phyloP scores from a whole-genome alignment of 2,888 invertebrate species.

The Chaetogeoica ovagalla region DNA sequence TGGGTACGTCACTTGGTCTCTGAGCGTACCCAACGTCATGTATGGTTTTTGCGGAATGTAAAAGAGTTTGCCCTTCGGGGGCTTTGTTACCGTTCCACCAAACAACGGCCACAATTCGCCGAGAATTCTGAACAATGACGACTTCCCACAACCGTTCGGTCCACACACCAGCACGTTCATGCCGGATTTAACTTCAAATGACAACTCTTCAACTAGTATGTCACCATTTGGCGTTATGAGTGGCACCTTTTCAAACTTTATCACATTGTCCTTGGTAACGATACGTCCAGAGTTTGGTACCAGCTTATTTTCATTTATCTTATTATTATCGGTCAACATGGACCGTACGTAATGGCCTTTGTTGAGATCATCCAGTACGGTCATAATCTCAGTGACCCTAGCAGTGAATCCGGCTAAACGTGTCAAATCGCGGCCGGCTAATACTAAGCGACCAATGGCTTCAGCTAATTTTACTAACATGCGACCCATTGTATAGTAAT shows the following conservation, averaged over 20 bases:
- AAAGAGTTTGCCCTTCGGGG: conserved; percentile 92
- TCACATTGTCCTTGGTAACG: conserved; percentile 83
- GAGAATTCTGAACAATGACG: conserved; percentile 91
- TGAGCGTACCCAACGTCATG: conserved; percentile 92
- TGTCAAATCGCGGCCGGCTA: conserved; percentile 93
- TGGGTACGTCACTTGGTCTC: conserved; percentile 74
- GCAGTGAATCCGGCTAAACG: conserved; percentile 92
- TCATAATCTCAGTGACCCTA: conserved; percentile 84
- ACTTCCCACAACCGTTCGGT: conserved; percentile 98
- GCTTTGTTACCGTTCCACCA: conserved; percentile 91
- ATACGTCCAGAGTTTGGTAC: conserved; percentile 79
- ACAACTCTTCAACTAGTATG: conserved; percentile 82
- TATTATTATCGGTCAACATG: conserved; percentile 66
- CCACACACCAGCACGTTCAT: conserved; percentile 98
- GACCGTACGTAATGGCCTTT: conserved; percentile 75
- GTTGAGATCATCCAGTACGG: conserved; percentile 82
- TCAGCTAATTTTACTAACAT: conserved; percentile 96
- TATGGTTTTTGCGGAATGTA: conserved; percentile 97
- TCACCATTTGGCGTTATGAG: conserved; percentile 98
- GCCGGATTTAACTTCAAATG: conserved; percentile 90
- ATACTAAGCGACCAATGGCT: conserved; percentile 91
- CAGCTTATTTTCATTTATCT: conserved; percentile 11
- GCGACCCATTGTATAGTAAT: conserved; percentile 95
- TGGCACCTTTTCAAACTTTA: conserved; percentile 89
- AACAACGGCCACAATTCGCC: conserved; percentile 98